Percentiles rank a stretch among this genome's conserved stretches.
Conservation (phyloP, 2,113 vertebrate genomes). For the Azemiops feae region DNA sequence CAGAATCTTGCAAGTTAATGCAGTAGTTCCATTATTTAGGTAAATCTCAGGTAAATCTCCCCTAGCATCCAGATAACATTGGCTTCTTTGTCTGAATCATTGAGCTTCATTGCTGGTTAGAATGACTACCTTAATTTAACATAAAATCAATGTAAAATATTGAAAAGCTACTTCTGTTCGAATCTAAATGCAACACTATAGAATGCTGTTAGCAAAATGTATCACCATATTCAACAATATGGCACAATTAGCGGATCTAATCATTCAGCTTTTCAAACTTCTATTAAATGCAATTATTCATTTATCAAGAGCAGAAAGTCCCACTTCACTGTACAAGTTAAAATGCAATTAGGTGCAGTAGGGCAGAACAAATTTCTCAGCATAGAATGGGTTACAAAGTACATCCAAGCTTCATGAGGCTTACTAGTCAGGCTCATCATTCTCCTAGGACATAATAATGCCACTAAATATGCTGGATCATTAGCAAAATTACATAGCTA, state of each 20-base stretch:
- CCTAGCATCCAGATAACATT: background rate
- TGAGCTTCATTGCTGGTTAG: conserved; percentile 25
- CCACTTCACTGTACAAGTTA: conserved; percentile 46
- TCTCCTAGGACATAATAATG: conserved; percentile 56
- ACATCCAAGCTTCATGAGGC: background rate
- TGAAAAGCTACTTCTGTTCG: conserved; percentile 15
- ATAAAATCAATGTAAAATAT: conserved; percentile 25
- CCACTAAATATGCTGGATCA: conserved; percentile 61
- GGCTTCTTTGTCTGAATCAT: conserved; percentile 20
- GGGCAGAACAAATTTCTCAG: conserved; percentile 48
- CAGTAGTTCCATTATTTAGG: background rate
- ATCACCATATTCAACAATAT: conserved; percentile 45
- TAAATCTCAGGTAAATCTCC: background rate
- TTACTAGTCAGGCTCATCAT: conserved; percentile 44
- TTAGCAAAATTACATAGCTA: conserved; percentile 72
- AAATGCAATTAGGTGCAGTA: conserved; percentile 51
- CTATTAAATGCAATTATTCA: conserved; percentile 60
- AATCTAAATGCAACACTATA: conserved; percentile 37
- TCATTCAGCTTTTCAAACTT: conserved; percentile 59
- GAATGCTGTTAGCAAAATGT: conserved; percentile 56
- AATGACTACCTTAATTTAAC: conserved; percentile 33
- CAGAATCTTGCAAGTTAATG: background rate
- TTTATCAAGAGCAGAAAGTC: conserved; percentile 55
- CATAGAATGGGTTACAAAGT: conserved; percentile 14
- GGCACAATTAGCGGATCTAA: conserved; percentile 59